Evolutionary conservation across 2,113 vertebrate genomes (phyloP), one percentile per base, ranked within the genome.

Genomic region (Sakesphorus luctuosus): DNA sequence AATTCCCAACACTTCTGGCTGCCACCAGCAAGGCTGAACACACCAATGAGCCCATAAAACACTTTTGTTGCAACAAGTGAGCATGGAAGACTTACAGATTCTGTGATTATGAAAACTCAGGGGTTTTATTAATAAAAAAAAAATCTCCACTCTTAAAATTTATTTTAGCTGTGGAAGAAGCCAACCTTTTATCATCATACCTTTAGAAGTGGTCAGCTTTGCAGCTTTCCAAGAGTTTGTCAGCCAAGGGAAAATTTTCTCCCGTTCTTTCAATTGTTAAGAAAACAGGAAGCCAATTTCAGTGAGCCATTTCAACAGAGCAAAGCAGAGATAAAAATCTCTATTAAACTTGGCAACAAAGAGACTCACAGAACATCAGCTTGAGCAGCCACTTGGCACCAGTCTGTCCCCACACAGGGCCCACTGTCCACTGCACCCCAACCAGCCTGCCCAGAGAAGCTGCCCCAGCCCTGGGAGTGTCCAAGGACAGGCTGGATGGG

Each of bases 251-350:
- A 93, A 94, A 85, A 94, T 72, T 65, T 90, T 94, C 84, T 96
- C 84, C 55, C 76, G 61, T 93, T 81, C 66, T 89, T 95, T 75
- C 83, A 94, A 85, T 84, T 88, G 62, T 82, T 86, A 84, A 72
- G 62, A 87, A 95, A 96, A 94, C 84, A 94, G 92, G 94, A 96
- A 96, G 74, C 6, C 2, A 88, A 91, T 94, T 93, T 94, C 90
- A 88, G 83, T n/a, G 58, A 93, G 74, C 35, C 52, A 55, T 94
- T 95, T 91, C 71, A 83, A 84, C 25, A 72, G 35, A 76, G 73
- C 40, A 44, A 71, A 67, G 44, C 0, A 53, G 55, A 93, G 52
- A 91, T 67, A 67, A 59, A 59, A 85, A 84, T 87, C 86, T 88
- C 76, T 58, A 29, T 58, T 46, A 96, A 88, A 93, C 13, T 52